Conservation (phyloP, 2,113 vertebrate genomes). For the Brachyistius frenatus region DNA sequence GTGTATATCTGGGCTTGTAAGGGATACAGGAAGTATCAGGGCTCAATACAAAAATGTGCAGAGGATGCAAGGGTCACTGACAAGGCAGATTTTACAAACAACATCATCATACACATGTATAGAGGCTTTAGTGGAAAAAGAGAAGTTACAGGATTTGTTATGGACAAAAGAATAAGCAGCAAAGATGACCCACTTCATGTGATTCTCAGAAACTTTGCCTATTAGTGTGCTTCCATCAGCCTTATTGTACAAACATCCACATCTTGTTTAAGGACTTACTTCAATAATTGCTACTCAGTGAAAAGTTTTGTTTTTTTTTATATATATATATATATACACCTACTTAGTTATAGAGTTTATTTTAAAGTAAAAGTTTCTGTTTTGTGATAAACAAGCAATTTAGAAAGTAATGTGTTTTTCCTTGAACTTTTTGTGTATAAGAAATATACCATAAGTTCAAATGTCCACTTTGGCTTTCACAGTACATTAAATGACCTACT, state of each 20-base stretch:
- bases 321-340: no score
- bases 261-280: constrained; percentile 11
- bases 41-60: neutral
- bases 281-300: constrained; percentile 18
- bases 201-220: constrained; percentile 44
- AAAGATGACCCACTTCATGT: constrained; percentile 55
- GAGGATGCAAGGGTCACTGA: neutral
- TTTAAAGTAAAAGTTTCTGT: neutral
- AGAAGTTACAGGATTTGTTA: constrained; percentile 3
- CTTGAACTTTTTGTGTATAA: neutral
- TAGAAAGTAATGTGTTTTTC: neutral
- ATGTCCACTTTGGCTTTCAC: no score
- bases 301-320: neutral
- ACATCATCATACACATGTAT: neutral
- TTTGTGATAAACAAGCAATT: neutral
- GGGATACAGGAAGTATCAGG: no score
- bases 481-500: no score
- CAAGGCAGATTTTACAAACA: neutral
- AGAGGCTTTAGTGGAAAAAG: neutral
- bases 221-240: constrained; percentile 39
- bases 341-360: neutral
- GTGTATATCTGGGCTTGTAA: neutral
- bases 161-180: constrained; percentile 10
- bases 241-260: neutral
- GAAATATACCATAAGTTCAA: no score